phyloP scores from a whole-genome alignment of 2,113 vertebrate species.

The Sapajus apella region DNA sequence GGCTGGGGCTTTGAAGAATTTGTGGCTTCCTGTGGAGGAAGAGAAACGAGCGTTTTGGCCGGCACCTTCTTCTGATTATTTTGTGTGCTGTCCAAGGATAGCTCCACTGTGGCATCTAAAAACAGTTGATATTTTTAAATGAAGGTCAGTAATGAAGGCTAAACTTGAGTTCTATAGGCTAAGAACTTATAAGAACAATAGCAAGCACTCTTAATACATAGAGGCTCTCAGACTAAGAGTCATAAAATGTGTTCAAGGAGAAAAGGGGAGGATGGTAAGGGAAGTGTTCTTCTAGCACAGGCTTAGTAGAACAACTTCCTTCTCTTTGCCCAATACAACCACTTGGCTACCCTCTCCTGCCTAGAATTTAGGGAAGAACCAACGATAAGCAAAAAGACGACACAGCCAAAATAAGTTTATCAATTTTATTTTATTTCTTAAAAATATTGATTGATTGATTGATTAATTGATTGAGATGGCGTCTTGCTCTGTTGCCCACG shows the following conservation, averaged over 20 bases:
- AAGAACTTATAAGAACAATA: neutral
- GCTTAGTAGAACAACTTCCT: neutral
- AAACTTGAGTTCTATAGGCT: neutral
- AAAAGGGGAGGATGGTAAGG: neutral
- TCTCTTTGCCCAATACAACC: conserved; percentile 17
- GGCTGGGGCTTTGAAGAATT: conserved; percentile 83
- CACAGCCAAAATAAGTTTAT: neutral
- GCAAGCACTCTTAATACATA: neutral
- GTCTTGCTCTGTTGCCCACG: too few relatives aligned
- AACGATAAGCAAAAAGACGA: conserved; percentile 20
- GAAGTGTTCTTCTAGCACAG: neutral
- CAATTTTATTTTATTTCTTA: neutral
- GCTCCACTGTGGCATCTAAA: conserved; percentile 95
- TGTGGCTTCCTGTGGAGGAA: conserved; percentile 82
- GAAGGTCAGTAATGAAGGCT: neutral
- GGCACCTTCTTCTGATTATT: conserved; percentile 88
- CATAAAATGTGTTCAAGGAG: neutral
- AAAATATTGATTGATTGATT: too few relatives aligned
- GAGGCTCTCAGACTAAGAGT: neutral
- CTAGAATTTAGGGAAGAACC: neutral
- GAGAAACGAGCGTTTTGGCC: conserved; percentile 80
- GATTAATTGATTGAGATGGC: too few relatives aligned
- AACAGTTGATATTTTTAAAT: conserved; percentile 72
- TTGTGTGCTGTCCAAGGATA: conserved; percentile 92
- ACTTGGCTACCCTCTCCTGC: neutral